Conservation (phyloP, 1,140 invertebrate species). For the Drosophila jambulina region DNA sequence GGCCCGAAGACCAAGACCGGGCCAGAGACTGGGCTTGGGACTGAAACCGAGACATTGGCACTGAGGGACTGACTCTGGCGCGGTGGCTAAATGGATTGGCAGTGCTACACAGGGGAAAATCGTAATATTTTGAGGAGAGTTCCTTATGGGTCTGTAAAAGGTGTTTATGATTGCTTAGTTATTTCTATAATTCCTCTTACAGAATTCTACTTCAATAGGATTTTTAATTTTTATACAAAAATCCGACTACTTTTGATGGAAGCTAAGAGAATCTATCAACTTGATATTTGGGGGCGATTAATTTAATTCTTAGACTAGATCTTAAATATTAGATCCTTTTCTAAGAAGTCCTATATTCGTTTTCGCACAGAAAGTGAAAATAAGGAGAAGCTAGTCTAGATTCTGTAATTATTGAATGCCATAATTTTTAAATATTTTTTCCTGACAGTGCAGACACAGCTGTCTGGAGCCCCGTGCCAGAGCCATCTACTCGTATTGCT, state of each 20-base stretch:
- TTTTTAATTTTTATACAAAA: neutral
- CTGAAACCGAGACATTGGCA: constrained; percentile 9
- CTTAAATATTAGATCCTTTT: too few species aligned
- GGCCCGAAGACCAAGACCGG: constrained; percentile 33
- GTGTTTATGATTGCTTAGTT: neutral
- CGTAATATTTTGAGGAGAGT: neutral
- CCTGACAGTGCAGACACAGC: constrained; percentile 19
- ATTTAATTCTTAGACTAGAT: too few species aligned
- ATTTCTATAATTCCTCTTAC: neutral
- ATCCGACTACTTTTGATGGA: neutral
- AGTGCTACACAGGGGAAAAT: constrained; percentile 13
- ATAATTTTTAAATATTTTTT: neutral
- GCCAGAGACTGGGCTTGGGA: constrained; percentile 15
- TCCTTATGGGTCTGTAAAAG: neutral
- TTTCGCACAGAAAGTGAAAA: neutral
- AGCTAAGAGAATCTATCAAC: neutral
- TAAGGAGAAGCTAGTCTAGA: neutral
- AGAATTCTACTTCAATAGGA: neutral
- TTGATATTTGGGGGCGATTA: too few species aligned
- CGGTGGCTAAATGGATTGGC: constrained; percentile 3
- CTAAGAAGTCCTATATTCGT: neutral
- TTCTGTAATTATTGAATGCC: neutral
- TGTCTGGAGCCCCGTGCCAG: constrained; percentile 48
- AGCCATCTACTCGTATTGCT: constrained; percentile 64
- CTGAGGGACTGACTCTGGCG: constrained; percentile 9